Percentiles rank a stretch among this genome's conserved stretches.
Conservation (phyloP, 2,888 invertebrate species). For the Melolontha melolontha region DNA sequence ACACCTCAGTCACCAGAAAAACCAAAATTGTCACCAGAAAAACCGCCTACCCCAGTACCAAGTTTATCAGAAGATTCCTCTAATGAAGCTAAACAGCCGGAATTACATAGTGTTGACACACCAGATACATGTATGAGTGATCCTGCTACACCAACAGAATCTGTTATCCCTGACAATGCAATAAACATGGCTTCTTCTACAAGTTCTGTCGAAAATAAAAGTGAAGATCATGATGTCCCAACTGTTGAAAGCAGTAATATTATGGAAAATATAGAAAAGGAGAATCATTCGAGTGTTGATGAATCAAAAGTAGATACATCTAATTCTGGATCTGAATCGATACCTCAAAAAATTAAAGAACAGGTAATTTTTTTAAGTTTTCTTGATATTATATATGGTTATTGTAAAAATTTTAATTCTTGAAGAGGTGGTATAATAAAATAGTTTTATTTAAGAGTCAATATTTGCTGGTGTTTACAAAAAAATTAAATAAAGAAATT, state of each 20-base stretch:
- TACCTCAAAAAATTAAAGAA: conserved; percentile 62
- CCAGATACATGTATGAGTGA: conserved; percentile 36
- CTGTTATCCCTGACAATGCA: conserved; percentile 28
- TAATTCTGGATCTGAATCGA: conserved; percentile 55
- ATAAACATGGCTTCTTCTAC: conserved; percentile 33
- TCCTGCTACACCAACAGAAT: conserved; percentile 33
- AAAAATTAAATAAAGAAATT: too few species aligned
- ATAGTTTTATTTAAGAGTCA: too few species aligned
- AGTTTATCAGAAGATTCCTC: conserved; percentile 42
- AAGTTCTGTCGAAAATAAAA: conserved; percentile 29
- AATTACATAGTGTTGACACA: conserved; percentile 33
- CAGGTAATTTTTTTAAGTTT: conserved; percentile 43
- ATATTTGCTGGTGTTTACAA: too few species aligned
- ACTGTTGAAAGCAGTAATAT: conserved; percentile 38
- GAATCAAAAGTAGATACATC: conserved; percentile 62
- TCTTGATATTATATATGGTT: not conserved
- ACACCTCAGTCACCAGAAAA: conserved; percentile 48
- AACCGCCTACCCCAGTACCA: conserved; percentile 42
- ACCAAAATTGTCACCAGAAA: conserved; percentile 46
- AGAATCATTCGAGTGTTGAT: conserved; percentile 54
- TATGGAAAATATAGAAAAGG: conserved; percentile 35
- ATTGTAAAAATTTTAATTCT: not conserved
- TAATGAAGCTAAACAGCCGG: conserved; percentile 41
- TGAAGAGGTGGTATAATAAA: too few species aligned
- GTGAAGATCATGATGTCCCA: conserved; percentile 39